A percentile compares a stretch with the other conserved stretches of the same genome.
phyloP scores from a whole-genome alignment of 2,888 invertebrate genomes.

The Andrena bucephala region DNA sequence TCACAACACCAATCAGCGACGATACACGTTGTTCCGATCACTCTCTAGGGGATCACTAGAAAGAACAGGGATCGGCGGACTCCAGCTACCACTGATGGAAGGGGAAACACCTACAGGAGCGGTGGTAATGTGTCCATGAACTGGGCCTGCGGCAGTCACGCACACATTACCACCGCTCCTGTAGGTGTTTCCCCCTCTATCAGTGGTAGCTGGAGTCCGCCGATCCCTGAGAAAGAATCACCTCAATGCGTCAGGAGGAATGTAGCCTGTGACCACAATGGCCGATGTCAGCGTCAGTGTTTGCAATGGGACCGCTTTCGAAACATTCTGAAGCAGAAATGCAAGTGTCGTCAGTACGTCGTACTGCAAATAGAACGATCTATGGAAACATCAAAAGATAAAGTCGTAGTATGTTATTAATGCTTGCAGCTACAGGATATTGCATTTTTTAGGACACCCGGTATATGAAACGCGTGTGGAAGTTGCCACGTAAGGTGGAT shows the following conservation, averaged over 20 bases:
- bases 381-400: too few relatives aligned
- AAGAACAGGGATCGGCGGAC: too few relatives aligned
- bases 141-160: too few relatives aligned
- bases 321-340: constrained; percentile 74
- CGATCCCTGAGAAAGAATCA: constrained; percentile 4
- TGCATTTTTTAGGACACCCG: background rate
- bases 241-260: constrained; percentile 75
- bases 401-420: background rate
- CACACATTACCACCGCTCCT: too few relatives aligned
- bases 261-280: constrained; percentile 81
- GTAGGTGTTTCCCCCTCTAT: too few relatives aligned
- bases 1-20: too few relatives aligned
- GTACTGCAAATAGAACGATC: background rate
- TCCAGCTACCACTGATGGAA: too few relatives aligned
- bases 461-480: background rate
- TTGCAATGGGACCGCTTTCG: constrained; percentile 68
- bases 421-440: background rate
- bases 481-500: background rate
- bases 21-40: too few relatives aligned
- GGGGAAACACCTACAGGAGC: too few relatives aligned
- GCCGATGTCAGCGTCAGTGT: constrained; percentile 78
- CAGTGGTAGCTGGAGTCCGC: too few relatives aligned
- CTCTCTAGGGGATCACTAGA: too few relatives aligned
- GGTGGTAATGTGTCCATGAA: too few relatives aligned
- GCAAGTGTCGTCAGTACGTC: background rate